phyloP scores from a whole-genome alignment of 1,140 invertebrate genomes.

The Mizuhopecten yessoensis region DNA sequence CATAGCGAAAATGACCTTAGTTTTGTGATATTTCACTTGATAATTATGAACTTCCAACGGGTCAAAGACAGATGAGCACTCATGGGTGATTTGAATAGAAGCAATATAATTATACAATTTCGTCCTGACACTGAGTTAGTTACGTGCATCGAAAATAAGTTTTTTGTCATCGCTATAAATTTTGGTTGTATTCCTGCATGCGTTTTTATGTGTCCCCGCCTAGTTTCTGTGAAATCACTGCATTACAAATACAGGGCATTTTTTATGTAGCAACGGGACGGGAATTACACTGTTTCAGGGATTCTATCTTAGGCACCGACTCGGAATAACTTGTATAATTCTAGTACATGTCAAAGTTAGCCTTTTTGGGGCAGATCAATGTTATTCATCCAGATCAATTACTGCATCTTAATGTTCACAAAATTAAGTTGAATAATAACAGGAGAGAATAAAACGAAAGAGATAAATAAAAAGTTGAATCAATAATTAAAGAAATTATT shows the following conservation, averaged over 20 bases:
- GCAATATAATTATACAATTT: conserved; percentile 39
- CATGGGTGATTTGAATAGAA: conserved; percentile 38
- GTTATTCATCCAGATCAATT: background rate
- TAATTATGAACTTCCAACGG: conserved; percentile 38
- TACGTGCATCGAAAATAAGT: conserved; percentile 35
- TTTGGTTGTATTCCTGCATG: conserved; percentile 6
- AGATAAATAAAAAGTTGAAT: conserved; percentile 7
- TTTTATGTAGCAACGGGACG: background rate
- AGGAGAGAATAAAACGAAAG: background rate
- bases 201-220: background rate
- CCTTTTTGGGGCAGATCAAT: background rate
- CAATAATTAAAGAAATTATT: conserved; percentile 13
- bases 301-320: background rate
- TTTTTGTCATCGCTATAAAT: conserved; percentile 30
- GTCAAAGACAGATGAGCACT: conserved; percentile 37
- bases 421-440: conserved; percentile 28
- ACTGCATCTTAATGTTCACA: conserved; percentile 2
- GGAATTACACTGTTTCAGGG: background rate
- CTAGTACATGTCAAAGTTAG: conserved; percentile 9
- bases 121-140: conserved; percentile 1
- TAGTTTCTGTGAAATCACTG: background rate
- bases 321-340: conserved; percentile 6
- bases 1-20: conserved; percentile 19
- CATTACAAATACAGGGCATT: background rate
- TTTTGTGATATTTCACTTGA: conserved; percentile 35